Evolutionary conservation across 2,113 vertebrate genomes (phyloP), one percentile per base, ranked within the genome.

Genomic region (Nibea coibor): DNA sequence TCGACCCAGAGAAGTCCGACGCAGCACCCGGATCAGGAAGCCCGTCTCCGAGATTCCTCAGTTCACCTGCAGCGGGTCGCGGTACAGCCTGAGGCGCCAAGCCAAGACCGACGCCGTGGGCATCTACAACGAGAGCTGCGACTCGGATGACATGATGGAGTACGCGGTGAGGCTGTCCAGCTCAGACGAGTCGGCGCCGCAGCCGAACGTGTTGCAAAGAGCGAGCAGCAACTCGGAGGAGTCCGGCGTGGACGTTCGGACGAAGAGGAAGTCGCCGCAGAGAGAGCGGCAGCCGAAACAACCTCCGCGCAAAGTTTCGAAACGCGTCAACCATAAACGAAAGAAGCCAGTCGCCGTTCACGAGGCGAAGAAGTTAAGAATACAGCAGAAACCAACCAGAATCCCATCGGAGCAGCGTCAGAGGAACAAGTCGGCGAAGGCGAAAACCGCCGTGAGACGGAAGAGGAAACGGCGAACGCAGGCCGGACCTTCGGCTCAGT

Each of bases 91-190:
- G 82, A 87, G 84, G 63, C 76, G 87, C 10, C 89, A 53, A 11
- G 89, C 71, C 8, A 93, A 91, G 26, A 88, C 79, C 11, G 65
- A 78, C 0, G 85, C 75, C 0, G 86, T 89, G 22, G 91, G 91
- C 0, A 89, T 93, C 5, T 93, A 93, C 8, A 91, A 92, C 12
- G 92, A 93, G 24, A 82, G 81, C 15, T 76, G 82, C 0, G 91
- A 93, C 48, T 93, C 90, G 0, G 93, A 88, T 0, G 87, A 87
- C 14, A 8, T 85, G 47, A 66, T 92, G 50, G 90, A 89, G 39
- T 88, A 71, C 0, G 85, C 48, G 0, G 31, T 45, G 26, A 82
- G 77, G 67, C 11, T 82, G 57, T 91, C 82, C 56, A 87, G 78
- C 70, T 91, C 86, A 0, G 87, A 82, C 0, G 74, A 93, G 10